Evolutionary conservation across 2,797 vertebrate genomes (phyloP).

Genomic region (Tinamus major): DNA sequence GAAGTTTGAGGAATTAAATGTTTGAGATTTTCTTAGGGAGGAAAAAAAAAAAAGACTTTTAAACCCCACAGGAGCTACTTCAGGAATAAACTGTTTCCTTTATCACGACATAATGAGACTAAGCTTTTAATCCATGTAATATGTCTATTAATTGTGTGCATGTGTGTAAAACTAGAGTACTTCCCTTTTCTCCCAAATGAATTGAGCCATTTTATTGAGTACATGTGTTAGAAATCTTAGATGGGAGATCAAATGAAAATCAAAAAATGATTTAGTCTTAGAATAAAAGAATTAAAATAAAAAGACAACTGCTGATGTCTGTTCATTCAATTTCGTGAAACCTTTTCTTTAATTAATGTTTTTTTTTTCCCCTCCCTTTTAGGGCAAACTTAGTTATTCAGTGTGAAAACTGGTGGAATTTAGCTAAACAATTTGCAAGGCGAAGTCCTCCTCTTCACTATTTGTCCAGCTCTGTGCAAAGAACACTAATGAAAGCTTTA

Average conservation of each 20-base stretch:
- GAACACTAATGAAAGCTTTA: constrained; percentile 96
- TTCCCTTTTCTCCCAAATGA: constrained; percentile 25
- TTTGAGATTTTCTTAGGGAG: not conserved
- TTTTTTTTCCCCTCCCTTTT: not conserved
- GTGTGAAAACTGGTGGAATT: constrained; percentile 98
- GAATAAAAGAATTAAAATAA: not conserved
- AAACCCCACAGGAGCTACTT: not conserved
- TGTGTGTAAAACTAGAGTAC: constrained; percentile 47
- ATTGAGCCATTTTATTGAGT: not conserved
- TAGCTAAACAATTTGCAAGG: constrained; percentile 96
- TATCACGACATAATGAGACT: constrained; percentile 44
- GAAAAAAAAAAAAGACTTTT: not conserved
- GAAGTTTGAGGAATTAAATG: not conserved
- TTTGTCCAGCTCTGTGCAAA: constrained; percentile 94
- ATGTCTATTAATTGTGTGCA: constrained; percentile 44
- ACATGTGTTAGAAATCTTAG: not conserved
- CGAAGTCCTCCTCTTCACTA: constrained; percentile 94
- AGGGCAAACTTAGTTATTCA: constrained; percentile 98
- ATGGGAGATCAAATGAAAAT: constrained; percentile 17
- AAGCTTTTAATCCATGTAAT: constrained; percentile 54
- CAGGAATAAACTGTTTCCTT: constrained; percentile 40
- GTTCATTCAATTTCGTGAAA: not conserved
- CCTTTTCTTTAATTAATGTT: constrained; percentile 17
- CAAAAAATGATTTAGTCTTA: not conserved
- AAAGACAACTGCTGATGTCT: not conserved